Evolutionary conservation across 2,797 vertebrate species (phyloP).

Genomic region (Emydoidea blandingii): DNA sequence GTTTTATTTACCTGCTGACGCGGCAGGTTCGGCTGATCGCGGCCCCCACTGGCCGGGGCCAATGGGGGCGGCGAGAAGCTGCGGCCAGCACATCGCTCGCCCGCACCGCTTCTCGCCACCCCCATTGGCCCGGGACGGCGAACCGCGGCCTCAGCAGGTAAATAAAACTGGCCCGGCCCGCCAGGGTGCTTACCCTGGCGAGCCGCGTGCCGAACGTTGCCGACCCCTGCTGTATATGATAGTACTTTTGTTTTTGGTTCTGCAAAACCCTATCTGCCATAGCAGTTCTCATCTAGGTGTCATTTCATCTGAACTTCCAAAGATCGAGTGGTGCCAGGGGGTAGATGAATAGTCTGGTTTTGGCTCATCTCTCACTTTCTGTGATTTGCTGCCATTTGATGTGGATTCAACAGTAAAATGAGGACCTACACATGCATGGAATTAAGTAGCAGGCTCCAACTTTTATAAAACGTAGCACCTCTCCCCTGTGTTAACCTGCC

Average conservation of each 20-base stretch:
- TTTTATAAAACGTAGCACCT: not conserved
- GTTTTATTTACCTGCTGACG: no score
- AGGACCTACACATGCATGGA: not conserved
- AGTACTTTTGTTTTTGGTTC: not conserved
- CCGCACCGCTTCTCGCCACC: no score
- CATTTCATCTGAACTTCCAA: not conserved
- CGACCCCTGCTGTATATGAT: not conserved
- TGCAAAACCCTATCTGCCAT: not conserved
- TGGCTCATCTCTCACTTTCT: not conserved
- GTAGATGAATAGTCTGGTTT: not conserved
- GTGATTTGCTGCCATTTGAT: not conserved
- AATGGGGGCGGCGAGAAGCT: no score
- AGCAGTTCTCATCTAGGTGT: not conserved
- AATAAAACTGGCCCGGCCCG: no score
- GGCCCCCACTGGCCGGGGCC: no score
- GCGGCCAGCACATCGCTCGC: no score
- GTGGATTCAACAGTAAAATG: not conserved
- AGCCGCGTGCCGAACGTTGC: no score
- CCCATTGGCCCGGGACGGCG: no score
- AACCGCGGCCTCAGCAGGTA: no score
- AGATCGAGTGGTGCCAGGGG: not conserved
- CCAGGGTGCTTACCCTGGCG: no score
- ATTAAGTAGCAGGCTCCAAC: not conserved
- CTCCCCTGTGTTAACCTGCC: no score
- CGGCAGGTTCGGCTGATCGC: no score